Percentiles rank a stretch among this genome's conserved stretches.
These are phyloP conservation scores for Furnarius figulus DNA, from an alignment of 2,113 vertebrate genomes.

Conservation along the genomic window DNA sequence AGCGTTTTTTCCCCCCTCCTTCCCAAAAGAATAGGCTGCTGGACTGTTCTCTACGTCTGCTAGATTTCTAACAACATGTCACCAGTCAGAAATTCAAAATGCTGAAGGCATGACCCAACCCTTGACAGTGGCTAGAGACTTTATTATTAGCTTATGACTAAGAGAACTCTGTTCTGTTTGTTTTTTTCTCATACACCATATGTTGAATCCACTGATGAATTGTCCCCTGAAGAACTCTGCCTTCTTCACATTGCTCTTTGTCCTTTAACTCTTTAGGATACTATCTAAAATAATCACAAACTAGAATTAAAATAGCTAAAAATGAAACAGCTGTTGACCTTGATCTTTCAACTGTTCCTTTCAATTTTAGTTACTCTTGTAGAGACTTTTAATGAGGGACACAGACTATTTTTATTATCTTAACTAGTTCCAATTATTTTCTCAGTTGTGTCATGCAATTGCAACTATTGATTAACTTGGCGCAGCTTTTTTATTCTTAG, in stretches of 20 bases:
- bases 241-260: background rate
- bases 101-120: background rate
- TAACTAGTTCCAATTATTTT: constrained; percentile 9
- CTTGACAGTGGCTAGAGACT: background rate
- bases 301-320: constrained; percentile 38
- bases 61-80: background rate
- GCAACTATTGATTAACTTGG: constrained; percentile 38
- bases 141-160: constrained; percentile 14
- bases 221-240: background rate
- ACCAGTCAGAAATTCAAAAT: background rate
- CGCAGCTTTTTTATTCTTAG: constrained; percentile 5
- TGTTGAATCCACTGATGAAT: background rate
- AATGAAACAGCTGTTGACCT: constrained; percentile 56
- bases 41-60: rapidly evolving
- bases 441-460: constrained; percentile 6
- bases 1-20: too few relatives aligned
- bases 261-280: background rate
- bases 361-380: constrained; percentile 37
- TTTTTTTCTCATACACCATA: background rate
- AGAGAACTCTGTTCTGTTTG: background rate
- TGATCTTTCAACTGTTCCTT: constrained; percentile 46
- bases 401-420: constrained; percentile 49
- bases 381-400: constrained; percentile 1
- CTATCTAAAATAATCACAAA: background rate
- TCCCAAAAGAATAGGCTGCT: too few relatives aligned